These are phyloP conservation scores for Pangasius krempfi DNA, from an alignment of 2,797 vertebrate genomes.

Conservation along the genomic window DNA sequence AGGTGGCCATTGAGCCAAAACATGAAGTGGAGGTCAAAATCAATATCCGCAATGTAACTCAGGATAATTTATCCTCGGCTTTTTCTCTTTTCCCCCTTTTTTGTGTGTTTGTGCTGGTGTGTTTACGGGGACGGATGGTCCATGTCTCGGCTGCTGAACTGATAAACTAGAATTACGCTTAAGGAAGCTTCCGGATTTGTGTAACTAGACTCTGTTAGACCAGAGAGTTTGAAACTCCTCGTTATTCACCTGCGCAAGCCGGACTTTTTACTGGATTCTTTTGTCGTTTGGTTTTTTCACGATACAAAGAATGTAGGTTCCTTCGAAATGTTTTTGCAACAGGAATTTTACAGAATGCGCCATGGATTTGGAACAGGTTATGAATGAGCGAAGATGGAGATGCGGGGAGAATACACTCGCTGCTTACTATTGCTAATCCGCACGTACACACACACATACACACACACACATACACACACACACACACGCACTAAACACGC, in stretches of 20 bases:
- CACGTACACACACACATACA: constrained; percentile 14
- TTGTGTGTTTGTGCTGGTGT: constrained; percentile 11
- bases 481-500: constrained; percentile 1
- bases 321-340: background rate
- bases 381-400: constrained; percentile 22
- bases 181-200: background rate
- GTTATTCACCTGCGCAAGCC: background rate
- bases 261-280: background rate
- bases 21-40: constrained; percentile 51
- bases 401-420: constrained; percentile 32
- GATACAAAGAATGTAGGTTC: background rate
- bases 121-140: background rate
- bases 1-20: constrained; percentile 55
- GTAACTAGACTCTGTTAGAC: background rate
- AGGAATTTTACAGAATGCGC: background rate
- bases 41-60: constrained; percentile 54
- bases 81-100: constrained; percentile 6
- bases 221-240: background rate
- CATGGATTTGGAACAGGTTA: constrained; percentile 12
- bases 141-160: constrained; percentile 16
- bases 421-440: constrained; percentile 29
- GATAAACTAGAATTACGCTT: constrained; percentile 4
- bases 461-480: constrained; percentile 28
- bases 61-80: constrained; percentile 48
- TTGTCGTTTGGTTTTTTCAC: background rate